Evolutionary conservation across 2,888 invertebrate genomes (phyloP).

Genomic region (Thereva unica): DNA sequence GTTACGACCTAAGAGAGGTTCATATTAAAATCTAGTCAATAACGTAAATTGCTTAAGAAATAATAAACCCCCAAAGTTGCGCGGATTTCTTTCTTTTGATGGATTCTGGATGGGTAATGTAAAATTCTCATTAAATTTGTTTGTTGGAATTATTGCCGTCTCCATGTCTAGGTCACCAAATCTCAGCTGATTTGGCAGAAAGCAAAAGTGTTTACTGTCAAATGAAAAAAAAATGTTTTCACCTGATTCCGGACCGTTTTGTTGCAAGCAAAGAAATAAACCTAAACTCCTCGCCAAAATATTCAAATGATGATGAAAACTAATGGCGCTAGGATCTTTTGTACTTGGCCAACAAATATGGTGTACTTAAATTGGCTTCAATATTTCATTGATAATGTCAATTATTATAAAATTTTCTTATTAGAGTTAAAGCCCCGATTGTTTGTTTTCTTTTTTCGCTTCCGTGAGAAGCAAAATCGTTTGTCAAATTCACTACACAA

Average conservation of each 20-base stretch:
- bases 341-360: neutral
- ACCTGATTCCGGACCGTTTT: slow-evolving; percentile 32
- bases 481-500: slow-evolving; percentile 41
- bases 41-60: too few relatives aligned
- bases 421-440: neutral
- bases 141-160: slow-evolving; percentile 21
- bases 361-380: too few relatives aligned
- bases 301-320: slow-evolving; percentile 18
- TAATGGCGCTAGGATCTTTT: slow-evolving; percentile 28
- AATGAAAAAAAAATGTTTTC: slow-evolving; percentile 37
- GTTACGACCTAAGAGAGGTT: too few relatives aligned
- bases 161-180: slow-evolving; percentile 18
- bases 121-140: neutral
- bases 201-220: slow-evolving; percentile 41
- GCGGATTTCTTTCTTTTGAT: too few relatives aligned
- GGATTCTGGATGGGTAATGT: too few relatives aligned
- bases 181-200: slow-evolving; percentile 37
- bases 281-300: slow-evolving; percentile 14
- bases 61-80: too few relatives aligned
- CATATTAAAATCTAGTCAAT: too few relatives aligned
- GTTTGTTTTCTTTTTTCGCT: slow-evolving; percentile 37
- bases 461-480: slow-evolving; percentile 37
- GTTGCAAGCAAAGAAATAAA: slow-evolving; percentile 10
- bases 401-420: slow-evolving; percentile 19
- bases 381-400: too few relatives aligned